Conservation (phyloP, 1,140 invertebrate species). For the Orchestia grillus region DNA sequence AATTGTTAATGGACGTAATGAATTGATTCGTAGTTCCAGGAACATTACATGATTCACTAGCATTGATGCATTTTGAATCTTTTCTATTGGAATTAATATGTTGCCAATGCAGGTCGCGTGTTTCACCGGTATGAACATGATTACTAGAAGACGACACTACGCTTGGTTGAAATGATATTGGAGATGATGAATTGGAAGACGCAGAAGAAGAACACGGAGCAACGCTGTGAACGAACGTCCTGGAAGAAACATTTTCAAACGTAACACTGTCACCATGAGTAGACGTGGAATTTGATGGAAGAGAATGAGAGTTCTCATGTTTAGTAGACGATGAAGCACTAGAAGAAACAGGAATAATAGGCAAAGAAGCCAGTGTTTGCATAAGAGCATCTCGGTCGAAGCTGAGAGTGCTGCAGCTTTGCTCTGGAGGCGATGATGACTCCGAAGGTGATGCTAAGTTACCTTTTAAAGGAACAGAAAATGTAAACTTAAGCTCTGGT, state of each 20-base stretch:
- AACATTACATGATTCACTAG: not conserved
- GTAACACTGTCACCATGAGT: constrained; percentile 5
- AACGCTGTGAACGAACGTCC: not conserved
- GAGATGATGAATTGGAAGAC: constrained; percentile 37
- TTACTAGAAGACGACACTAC: not conserved
- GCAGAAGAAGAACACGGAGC: not conserved
- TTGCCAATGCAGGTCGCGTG: not conserved
- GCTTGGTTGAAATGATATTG: not conserved
- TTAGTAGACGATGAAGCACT: not conserved
- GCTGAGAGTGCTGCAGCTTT: not conserved
- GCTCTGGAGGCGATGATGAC: not conserved
- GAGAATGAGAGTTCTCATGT: not conserved
- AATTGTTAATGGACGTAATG: constrained; percentile 40
- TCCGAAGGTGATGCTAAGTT: not conserved
- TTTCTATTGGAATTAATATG: not conserved
- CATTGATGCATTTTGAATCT: not conserved
- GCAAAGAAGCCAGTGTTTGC: constrained; percentile 41
- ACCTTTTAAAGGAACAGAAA: constrained; percentile 17
- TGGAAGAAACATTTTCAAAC: constrained; percentile 25
- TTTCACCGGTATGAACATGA: not conserved
- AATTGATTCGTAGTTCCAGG: constrained; percentile 12
- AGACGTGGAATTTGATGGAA: not conserved
- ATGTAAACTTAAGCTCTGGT: constrained; percentile 39
- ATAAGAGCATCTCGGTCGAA: constrained; percentile 39
- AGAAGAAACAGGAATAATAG: constrained; percentile 24